These are phyloP conservation scores for Pachypeltis micranthus DNA, from an alignment of 1,140 invertebrate genomes.

Conservation along the genomic window DNA sequence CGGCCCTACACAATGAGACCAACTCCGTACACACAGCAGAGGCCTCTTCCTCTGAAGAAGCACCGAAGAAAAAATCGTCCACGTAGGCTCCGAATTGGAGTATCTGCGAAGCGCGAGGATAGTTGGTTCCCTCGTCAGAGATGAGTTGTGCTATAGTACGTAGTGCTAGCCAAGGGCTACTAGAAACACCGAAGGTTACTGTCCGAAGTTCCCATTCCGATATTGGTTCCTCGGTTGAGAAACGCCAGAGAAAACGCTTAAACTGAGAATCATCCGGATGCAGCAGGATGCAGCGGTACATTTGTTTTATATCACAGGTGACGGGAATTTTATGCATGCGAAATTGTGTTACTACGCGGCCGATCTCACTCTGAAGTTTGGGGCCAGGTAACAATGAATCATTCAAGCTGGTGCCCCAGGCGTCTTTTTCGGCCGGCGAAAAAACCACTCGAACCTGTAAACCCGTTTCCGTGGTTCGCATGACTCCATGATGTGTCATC, in stretches of 20 bases:
- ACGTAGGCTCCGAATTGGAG: conserved; percentile 22
- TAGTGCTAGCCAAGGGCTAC: conserved; percentile 29
- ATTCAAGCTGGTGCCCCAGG: too few relatives aligned
- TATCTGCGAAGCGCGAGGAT: conserved; percentile 20
- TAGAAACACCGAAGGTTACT: conserved; percentile 29
- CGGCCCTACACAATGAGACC: not conserved
- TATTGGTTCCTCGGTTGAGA: not conserved
- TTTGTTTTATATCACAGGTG: not conserved
- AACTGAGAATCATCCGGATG: too few relatives aligned
- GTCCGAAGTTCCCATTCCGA: too few relatives aligned
- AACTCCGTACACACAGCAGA: not conserved
- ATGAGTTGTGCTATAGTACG: conserved; percentile 31
- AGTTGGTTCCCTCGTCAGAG: conserved; percentile 24
- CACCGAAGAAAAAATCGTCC: conserved; percentile 20
- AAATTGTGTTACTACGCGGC: not conserved
- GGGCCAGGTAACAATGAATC: not conserved
- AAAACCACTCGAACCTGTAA: too few relatives aligned
- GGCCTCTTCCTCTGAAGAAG: not conserved
- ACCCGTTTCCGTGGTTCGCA: too few relatives aligned
- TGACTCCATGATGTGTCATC: too few relatives aligned
- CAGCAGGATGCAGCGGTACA: too few relatives aligned
- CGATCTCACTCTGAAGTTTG: not conserved
- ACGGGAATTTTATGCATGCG: not conserved
- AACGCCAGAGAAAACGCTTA: not conserved
- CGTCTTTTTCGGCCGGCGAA: too few relatives aligned